Evolutionary conservation across 2,113 vertebrate species (phyloP).

Genomic region (Atrichornis clamosus): DNA sequence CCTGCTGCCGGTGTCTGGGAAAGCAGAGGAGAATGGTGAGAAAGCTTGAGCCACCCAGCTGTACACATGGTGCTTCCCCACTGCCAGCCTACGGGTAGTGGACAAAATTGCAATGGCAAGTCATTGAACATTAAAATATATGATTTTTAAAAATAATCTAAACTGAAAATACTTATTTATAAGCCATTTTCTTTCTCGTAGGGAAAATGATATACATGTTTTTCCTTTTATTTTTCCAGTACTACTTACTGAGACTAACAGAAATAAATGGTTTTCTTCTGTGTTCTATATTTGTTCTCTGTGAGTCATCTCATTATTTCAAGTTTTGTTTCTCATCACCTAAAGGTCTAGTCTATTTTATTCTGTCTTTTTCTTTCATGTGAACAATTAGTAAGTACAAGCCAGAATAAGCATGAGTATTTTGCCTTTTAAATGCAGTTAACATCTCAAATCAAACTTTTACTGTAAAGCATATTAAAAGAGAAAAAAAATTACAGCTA

Average conservation of each 20-base stretch:
- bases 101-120: neutral
- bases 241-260: neutral
- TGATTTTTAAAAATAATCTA: neutral
- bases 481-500: neutral
- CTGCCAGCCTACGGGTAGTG: rapidly evolving
- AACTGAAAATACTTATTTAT: neutral
- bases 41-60: neutral
- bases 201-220: neutral
- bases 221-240: neutral
- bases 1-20: neutral
- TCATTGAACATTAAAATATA: neutral
- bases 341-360: constrained; percentile 12
- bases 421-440: neutral
- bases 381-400: neutral
- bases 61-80: rapidly evolving
- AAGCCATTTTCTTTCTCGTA: neutral
- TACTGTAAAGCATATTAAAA: neutral
- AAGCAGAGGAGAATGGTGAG: neutral
- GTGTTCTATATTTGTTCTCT: neutral
- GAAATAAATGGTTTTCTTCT: neutral
- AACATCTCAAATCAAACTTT: neutral
- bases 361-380: neutral
- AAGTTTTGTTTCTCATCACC: constrained; percentile 5
- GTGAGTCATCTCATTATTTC: constrained; percentile 26
- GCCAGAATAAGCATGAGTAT: neutral